Conservation (phyloP, 2,113 vertebrate genomes). For the Hippocampus zosterae region DNA sequence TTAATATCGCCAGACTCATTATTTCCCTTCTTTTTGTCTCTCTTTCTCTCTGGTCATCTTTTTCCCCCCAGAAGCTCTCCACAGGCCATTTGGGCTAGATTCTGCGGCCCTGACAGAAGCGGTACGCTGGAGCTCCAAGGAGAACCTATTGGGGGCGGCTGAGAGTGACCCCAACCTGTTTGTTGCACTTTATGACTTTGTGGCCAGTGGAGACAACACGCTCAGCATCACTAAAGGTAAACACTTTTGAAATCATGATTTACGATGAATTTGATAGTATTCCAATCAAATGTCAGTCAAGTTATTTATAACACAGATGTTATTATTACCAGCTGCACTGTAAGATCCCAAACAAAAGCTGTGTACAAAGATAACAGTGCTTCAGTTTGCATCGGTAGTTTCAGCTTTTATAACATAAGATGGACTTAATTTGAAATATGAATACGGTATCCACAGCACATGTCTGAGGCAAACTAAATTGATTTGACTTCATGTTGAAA, state of each 20-base stretch:
- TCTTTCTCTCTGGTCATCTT: constrained; percentile 1
- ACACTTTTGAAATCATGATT: neutral
- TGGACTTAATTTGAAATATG: neutral
- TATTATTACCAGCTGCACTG: neutral
- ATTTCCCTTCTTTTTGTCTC: constrained; percentile 5
- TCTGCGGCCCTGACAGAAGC: constrained; percentile 90
- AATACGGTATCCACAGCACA: too few relatives aligned
- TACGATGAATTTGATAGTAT: neutral
- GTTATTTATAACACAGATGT: neutral
- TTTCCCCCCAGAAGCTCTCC: constrained; percentile 83
- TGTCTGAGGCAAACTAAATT: too few relatives aligned
- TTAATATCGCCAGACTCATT: neutral
- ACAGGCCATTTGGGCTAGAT: constrained; percentile 87
- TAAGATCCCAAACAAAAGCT: neutral
- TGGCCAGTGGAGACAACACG: constrained; percentile 99
- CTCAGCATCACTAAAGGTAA: constrained; percentile 99
- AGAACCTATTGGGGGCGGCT: constrained; percentile 92
- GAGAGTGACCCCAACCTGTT: constrained; percentile 99
- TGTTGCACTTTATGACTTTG: constrained; percentile 99
- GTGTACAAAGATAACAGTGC: neutral
- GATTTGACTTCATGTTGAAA: too few relatives aligned
- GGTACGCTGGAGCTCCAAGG: constrained; percentile 98
- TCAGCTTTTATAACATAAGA: neutral
- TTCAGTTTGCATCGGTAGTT: neutral
- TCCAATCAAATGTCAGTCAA: neutral